A percentile compares a stretch with the other conserved stretches of the same genome.
Conservation (phyloP, 2,888 invertebrate genomes). For the Adelognathus sp. region DNA sequence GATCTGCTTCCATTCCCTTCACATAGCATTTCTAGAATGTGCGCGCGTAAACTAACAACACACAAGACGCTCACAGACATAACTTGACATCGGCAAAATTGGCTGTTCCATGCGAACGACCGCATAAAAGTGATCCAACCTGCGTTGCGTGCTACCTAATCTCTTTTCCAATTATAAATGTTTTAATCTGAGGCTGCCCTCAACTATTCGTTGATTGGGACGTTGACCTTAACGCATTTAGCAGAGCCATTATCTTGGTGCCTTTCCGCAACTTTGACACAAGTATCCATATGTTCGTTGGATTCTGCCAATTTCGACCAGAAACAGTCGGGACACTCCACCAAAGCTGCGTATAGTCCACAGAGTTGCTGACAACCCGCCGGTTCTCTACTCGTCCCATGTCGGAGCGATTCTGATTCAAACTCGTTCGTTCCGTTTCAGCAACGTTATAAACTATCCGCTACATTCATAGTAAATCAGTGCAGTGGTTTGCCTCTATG, state of each 20-base stretch:
- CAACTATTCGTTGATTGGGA: too few species aligned
- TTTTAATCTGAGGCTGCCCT: too few species aligned
- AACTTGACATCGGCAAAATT: too few species aligned
- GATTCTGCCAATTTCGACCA: conserved; percentile 2
- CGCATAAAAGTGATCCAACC: too few species aligned
- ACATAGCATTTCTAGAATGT: too few species aligned
- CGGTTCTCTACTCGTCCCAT: not conserved
- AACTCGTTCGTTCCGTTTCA: not conserved
- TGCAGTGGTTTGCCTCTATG: conserved; percentile 20
- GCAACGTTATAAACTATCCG: conserved; percentile 16
- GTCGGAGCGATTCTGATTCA: not conserved
- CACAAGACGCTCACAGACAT: too few species aligned
- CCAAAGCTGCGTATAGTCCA: conserved; percentile 27
- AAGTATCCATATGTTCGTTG: conserved; percentile 9
- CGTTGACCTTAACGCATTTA: too few species aligned
- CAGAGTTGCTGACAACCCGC: not conserved
- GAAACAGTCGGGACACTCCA: not conserved
- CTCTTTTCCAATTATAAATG: not conserved
- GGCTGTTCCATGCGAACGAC: too few species aligned
- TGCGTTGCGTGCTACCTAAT: too few species aligned
- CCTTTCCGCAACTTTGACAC: not conserved
- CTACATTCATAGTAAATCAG: not conserved
- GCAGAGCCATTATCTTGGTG: too few species aligned
- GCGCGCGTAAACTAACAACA: too few species aligned
- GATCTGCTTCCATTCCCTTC: too few species aligned